Base-by-base conservation (phyloP, 2,797 vertebrate species). In the Notoglanidium macrostoma region DNA sequence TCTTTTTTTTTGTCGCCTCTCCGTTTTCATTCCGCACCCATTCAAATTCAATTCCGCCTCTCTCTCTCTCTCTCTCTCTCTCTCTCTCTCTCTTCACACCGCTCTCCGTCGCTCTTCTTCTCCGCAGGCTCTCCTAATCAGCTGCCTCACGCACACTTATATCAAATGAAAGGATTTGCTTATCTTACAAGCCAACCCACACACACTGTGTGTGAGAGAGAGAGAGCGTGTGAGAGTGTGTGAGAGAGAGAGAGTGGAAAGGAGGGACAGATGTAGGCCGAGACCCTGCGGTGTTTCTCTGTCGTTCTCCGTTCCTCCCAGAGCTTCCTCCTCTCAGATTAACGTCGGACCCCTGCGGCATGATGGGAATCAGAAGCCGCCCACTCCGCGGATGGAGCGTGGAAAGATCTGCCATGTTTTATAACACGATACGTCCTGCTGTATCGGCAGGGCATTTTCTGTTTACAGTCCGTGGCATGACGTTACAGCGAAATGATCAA, bases 311-410 rank as follows among this genome's bases (percentile, higher is more conserved):
- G 68, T 81, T 81, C 81, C 55, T 85, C 83, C 46, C 59, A 46
- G 40, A 35, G 63, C 70, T 81, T 88, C 79, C 68, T 88, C 78
- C 79, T 77, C 59, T 76, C 35, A 76, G 59, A 85, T 85, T 88
- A 82, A 44, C 17, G 46, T 14, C 4, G 21, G 78, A 88, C 59
- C 87, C 87, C 84, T 54, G 29, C 35, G 40, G 87, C 82, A 86
- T 67, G 87, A 85, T 88, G 84, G 84, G 87, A 88, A 86, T 86
- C 78, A 2, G 32, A 59, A 90, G 93, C 92, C 93, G 87, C 93
- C 94, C 93, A 94, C 93, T 93, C 88, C 86, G 72, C 11, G 32
- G 65, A 57, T 40, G 82, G 26, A 70, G 21, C 1, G 32, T 46
- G 65, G n/a, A 21, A 51, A 55, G 82, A 70, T 35, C 65, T 73